Base-by-base conservation (phyloP, 2,888 invertebrate species). In the Trilocha varians region DNA sequence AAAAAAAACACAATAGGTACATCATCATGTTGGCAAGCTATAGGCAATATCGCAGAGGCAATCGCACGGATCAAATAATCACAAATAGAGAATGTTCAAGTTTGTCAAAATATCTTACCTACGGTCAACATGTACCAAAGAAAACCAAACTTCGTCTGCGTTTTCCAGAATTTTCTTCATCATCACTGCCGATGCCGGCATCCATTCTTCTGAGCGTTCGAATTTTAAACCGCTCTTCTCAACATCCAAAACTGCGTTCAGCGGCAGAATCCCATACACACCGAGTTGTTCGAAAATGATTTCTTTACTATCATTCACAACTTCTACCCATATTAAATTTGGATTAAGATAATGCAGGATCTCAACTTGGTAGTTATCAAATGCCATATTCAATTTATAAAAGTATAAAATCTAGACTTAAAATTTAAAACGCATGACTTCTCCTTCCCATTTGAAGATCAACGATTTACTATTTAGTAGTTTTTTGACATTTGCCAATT, bases 301-400 rank as follows among this genome's bases (percentile, higher is more conserved):
- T n/a, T 62, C 56, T n/a, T 54, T 46, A 0, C 16, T 40, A 1
- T 44, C 44, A 18, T 51, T 50, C 1, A 40, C 17, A 3, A 50
- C 64, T 55, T 75, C 68, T 2, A 66, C 62, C 78, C 80, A 82
- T 46, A 82, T 71, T 25, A 80, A 54, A 60, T 80, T 70, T 0
- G 82, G 82, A 55, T 77, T 73, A 6, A 70, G 32, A 25, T 51
- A 66, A 41, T 75, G 60, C 3, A 80, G 52, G 0, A 82, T 55
- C 6, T 78, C 61, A 13, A 82, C 63, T 54, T 60, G 62, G 44
- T 80, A 82, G 32, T 49, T 53, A 42, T 70, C 69, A 0, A 52
- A 38, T n/a, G 48, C 65, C 70, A 70, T 69, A n/a, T 44, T 45
- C 32, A 32, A n/a, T 32, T 40, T 13, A 11, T 39, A 25, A 6